phyloP scores from a whole-genome alignment of 2,888 invertebrate genomes.

The Pseudococcus jackbeardsleyi region DNA sequence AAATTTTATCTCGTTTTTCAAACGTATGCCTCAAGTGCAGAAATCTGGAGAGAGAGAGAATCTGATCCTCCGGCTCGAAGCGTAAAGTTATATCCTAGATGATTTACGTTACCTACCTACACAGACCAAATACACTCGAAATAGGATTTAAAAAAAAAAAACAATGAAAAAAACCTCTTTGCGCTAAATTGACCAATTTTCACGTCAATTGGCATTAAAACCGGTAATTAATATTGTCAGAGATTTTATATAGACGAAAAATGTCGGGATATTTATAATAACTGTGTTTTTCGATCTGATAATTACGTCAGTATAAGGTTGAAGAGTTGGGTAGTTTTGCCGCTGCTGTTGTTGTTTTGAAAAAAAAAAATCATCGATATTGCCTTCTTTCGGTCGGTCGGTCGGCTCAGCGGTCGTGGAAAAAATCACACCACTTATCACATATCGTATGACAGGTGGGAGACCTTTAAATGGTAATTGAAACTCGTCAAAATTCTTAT shows the following conservation, averaged over 20 bases:
- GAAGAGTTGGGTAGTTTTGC: conserved; percentile 6
- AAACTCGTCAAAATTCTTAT: conserved; percentile 53
- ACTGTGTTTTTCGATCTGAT: conserved; percentile 11
- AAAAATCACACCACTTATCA: conserved; percentile 41
- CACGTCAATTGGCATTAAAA: conserved; percentile 48
- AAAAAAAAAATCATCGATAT: conserved; percentile 44
- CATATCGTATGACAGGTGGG: conserved; percentile 36
- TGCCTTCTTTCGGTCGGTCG: not conserved
- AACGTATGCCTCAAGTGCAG: no score
- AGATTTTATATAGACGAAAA: conserved; percentile 31
- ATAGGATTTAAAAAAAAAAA: conserved; percentile 13
- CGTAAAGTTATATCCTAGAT: not conserved
- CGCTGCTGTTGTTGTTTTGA: not conserved
- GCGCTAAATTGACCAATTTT: conserved; percentile 37
- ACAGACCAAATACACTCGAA: not conserved
- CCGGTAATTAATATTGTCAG: conserved; percentile 52
- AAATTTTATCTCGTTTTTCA: no score
- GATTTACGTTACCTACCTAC: not conserved
- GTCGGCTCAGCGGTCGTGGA: conserved; percentile 11
- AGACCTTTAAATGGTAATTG: conserved; percentile 38
- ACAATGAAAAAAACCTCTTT: not conserved
- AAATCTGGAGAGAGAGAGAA: no score
- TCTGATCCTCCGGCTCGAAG: no score
- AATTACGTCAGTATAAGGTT: not conserved
- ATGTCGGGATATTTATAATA: not conserved